Base-by-base conservation (phyloP, 2,113 vertebrate genomes). In the Lipophrys pholis region DNA sequence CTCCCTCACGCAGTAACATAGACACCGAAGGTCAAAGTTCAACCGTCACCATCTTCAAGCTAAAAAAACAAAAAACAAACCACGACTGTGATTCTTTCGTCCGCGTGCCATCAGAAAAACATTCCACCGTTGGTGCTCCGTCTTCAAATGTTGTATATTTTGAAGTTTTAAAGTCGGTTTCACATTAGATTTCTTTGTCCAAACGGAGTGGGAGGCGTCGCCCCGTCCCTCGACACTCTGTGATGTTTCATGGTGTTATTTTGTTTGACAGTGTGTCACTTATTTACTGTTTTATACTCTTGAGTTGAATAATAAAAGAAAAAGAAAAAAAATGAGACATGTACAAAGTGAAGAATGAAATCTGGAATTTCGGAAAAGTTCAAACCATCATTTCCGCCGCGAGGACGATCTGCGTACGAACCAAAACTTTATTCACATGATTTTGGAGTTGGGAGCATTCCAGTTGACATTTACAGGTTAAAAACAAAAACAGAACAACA, bases 281-380 rank as follows among this genome's bases (percentile, higher is more conserved):
- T 78, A 71, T 68, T 82, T 40, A 51, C 67, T 73, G 69, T 85
- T 90, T 85, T 90, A 61, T 90, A 90, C 81, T 79, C 55, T 30
- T 82, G 49, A 10, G 61, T 85, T 81, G 9, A 87, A 77, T 79
- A 87, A 42, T 4, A 42, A 42, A 5, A 42, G 6, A 42, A 78
- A 30, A 30, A 42, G 7, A 42, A 42, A 5, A 78, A 30, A 30
- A 30, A 30, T 52, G n/a, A 8, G 17, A 53, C 41, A 59, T 21
- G 55, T 35, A 76, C 4, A n/a, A 43, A 52, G 57, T n/a, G n/a
- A n/a, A n/a, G n/a, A n/a, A n/a, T n/a, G n/a, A 30, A 2, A 30
- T 4, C 21, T 42, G 41, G 41, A 42, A 7, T 42, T 42, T 7
- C 41, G 6, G 2, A 42, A 2, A 4, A 42, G 41, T 7, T 6